Base-by-base conservation (phyloP, 2,797 vertebrate genomes). In the Poliocrania exsul region DNA sequence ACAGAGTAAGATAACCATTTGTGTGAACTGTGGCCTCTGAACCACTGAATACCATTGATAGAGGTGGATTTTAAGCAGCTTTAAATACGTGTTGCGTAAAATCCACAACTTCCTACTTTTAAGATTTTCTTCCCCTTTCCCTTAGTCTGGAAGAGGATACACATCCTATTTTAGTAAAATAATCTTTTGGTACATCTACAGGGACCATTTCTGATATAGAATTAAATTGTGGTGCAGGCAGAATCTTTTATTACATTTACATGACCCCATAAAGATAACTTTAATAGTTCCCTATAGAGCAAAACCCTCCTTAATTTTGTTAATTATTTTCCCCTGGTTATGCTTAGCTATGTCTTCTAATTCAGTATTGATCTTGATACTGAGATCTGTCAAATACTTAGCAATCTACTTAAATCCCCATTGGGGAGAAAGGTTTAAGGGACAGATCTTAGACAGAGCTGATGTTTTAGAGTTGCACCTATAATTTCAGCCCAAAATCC, bases 161-260 rank as follows among this genome's bases (percentile, higher is more conserved):
- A 84, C 73, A 92, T 90, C 94, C 91, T 95, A 94, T 97, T 97
- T 97, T 94, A 96, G 97, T 98, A 97, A 97, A 97, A 97, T 96
- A 96, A 97, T 97, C 96, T 97, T 96, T 75, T 88, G 91, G 92
- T 89, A 95, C 73, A 96, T 94, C 97, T 97, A 96, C 86, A 86
- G 98, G 97, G 97, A 98, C 97, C 97, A 88, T 96, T 98, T 98
- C 94, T 96, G 95, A 97, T 97, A 95, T 93, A 97, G 97, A 97
- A 98, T 97, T 97, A 97, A 98, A 97, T 93, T 97, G 98, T 97
- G 95, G 97, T 97, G 92, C 90, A 97, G 97, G 90, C 94, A 97
- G 97, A 97, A 95, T 73, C 97, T 97, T 82, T 98, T 97, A 98
- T 98, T 98, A 97, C 98, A 98, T 98, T 98, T 98, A 98, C 98